phyloP scores from a whole-genome alignment of 2,797 vertebrate species.

The Ceryle rudis region DNA sequence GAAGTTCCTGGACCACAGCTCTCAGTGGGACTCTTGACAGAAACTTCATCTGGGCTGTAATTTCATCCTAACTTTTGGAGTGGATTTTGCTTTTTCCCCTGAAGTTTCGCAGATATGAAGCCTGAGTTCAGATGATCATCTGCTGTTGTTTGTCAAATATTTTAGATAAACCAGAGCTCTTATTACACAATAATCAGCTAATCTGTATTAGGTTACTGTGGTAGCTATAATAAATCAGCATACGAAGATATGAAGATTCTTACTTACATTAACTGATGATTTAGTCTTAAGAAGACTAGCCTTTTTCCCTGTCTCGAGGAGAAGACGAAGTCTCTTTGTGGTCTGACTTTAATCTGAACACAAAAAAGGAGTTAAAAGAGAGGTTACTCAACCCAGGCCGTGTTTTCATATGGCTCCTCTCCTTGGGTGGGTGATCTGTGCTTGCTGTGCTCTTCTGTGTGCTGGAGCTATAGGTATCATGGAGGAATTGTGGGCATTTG shows the following conservation, averaged over 20 bases:
- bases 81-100: background rate
- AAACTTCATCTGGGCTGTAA: background rate
- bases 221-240: background rate
- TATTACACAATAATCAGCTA: background rate
- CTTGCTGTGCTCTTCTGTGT: background rate
- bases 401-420: background rate
- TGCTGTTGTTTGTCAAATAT: background rate
- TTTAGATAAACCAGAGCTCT: background rate
- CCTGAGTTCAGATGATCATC: background rate
- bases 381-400: fast-evolving
- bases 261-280: background rate
- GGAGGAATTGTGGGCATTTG: background rate
- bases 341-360: background rate
- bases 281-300: background rate
- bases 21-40: background rate
- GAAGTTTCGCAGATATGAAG: background rate
- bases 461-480: constrained; percentile 37
- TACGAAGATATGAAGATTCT: background rate
- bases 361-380: background rate
- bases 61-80: background rate
- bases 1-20: background rate
- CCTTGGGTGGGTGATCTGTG: no score
- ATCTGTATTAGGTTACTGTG: background rate
- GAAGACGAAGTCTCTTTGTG: background rate
- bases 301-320: background rate